Percentiles rank a stretch among this genome's conserved stretches.
Conservation (phyloP, 1,140 invertebrate species). For the Microplitis mediator region DNA sequence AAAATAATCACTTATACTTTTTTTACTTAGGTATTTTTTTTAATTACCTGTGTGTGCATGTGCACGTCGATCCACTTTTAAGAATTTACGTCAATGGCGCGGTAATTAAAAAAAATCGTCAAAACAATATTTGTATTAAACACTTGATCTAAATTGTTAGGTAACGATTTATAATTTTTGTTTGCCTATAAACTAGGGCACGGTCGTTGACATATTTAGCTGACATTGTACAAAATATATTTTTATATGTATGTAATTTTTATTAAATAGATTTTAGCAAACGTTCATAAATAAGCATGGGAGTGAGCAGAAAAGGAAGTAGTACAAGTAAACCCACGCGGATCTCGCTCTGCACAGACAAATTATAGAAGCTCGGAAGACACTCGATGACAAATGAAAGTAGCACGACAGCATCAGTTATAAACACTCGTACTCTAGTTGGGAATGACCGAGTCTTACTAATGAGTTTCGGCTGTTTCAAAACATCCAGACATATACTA, state of each 20-base stretch:
- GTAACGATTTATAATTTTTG: no score
- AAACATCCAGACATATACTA: background rate
- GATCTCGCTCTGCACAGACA: background rate
- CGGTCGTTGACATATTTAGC: no score
- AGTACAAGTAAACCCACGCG: background rate
- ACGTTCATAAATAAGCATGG: no score
- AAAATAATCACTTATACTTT: background rate
- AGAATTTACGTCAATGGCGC: no score
- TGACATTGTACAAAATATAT: no score
- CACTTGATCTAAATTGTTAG: no score
- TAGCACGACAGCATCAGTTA: conserved; percentile 16
- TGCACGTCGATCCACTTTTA: no score
- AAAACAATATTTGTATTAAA: no score
- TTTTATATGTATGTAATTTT: no score
- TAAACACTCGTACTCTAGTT: conserved; percentile 10
- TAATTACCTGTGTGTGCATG: background rate
- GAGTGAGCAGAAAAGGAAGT: background rate
- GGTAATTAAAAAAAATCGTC: no score
- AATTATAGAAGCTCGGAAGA: conserved; percentile 3
- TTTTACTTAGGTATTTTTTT: background rate
- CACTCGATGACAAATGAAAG: conserved; percentile 27
- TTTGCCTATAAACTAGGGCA: no score
- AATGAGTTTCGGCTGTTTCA: conserved; percentile 36
- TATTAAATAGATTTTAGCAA: no score
- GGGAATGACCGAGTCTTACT: conserved; percentile 29